These are phyloP conservation scores for Xanthia icteritia DNA, from an alignment of 2,888 invertebrate genomes.

Conservation along the genomic window DNA sequence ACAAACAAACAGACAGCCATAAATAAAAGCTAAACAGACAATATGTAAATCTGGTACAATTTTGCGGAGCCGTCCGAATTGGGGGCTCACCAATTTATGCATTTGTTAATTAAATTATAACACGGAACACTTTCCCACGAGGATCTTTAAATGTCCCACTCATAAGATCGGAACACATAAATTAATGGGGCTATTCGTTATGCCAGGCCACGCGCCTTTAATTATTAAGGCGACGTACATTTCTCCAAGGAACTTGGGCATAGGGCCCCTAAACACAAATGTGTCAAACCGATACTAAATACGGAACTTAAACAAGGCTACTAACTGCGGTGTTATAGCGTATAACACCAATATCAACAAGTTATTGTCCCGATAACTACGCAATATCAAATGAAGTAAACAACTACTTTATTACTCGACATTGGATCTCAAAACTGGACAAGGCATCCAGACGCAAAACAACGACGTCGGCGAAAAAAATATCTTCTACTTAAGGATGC, in stretches of 20 bases:
- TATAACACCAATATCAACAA: slow-evolving; percentile 52
- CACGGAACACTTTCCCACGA: slow-evolving; percentile 76
- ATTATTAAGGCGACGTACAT: slow-evolving; percentile 63
- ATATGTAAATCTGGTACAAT: slow-evolving; percentile 63
- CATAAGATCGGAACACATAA: slow-evolving; percentile 84
- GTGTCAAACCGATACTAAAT: slow-evolving; percentile 55
- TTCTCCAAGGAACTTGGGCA: slow-evolving; percentile 53
- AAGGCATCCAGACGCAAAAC: slow-evolving; percentile 37
- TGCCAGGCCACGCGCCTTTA: slow-evolving; percentile 77
- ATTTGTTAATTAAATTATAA: slow-evolving; percentile 83
- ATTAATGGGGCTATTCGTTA: slow-evolving; percentile 84
- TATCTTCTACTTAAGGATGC: slow-evolving; percentile 56
- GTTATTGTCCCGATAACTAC: slow-evolving; percentile 38
- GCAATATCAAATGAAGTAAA: slow-evolving; percentile 4
- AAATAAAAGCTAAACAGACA: slow-evolving; percentile 58
- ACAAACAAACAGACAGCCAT: slow-evolving; percentile 46
- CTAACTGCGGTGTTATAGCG: slow-evolving; percentile 21
- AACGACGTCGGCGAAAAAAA: slow-evolving; percentile 45
- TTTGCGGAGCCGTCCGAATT: slow-evolving; percentile 55
- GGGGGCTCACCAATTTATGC: slow-evolving; percentile 75
- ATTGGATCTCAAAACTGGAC: slow-evolving; percentile 19
- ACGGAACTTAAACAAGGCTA: slow-evolving; percentile 43
- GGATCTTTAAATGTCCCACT: slow-evolving; percentile 84
- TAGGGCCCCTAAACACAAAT: slow-evolving; percentile 47
- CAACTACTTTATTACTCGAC: slow-evolving; percentile 24